Conservation (phyloP, 2,888 invertebrate genomes). For the Caenorhabditis virilis region DNA sequence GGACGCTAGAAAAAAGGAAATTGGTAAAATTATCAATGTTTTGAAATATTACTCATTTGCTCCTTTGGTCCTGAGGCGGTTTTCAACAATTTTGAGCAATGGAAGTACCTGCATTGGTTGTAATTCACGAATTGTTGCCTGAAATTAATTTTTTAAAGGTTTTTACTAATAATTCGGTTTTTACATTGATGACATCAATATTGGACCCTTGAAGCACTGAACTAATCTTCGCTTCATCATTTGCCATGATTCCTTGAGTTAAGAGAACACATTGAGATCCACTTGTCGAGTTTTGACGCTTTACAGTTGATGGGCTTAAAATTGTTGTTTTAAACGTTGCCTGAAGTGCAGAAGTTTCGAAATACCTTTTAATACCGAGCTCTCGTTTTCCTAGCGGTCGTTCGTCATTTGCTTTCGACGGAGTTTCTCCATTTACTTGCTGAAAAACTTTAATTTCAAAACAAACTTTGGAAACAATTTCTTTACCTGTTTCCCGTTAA, state of each 20-base stretch:
- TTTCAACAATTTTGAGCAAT: constrained; percentile 38
- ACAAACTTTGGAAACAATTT: neutral
- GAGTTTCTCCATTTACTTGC: neutral
- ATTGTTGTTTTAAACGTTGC: constrained; percentile 1
- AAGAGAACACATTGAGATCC: constrained; percentile 42
- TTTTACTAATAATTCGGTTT: neutral
- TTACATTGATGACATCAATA: constrained; percentile 31
- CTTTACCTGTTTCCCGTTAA: constrained; percentile 1
- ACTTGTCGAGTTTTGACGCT: constrained; percentile 8
- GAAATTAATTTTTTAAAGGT: constrained; percentile 4
- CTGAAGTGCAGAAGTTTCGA: too few relatives aligned
- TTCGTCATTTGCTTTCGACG: neutral
- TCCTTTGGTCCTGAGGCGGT: constrained; percentile 33
- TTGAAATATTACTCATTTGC: constrained; percentile 28
- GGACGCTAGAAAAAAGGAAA: constrained; percentile 30
- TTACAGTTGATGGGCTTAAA: neutral
- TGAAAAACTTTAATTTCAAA: neutral
- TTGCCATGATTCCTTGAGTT: constrained; percentile 50
- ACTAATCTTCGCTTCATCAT: constrained; percentile 38
- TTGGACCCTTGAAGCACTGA: constrained; percentile 30
- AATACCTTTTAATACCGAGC: neutral
- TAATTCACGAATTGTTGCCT: constrained; percentile 42
- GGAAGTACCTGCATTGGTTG: constrained; percentile 42
- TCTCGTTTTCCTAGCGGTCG: neutral
- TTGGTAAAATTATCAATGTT: neutral